Base-by-base conservation (phyloP, 1,140 invertebrate species). In the Scaptomyza hsui region DNA sequence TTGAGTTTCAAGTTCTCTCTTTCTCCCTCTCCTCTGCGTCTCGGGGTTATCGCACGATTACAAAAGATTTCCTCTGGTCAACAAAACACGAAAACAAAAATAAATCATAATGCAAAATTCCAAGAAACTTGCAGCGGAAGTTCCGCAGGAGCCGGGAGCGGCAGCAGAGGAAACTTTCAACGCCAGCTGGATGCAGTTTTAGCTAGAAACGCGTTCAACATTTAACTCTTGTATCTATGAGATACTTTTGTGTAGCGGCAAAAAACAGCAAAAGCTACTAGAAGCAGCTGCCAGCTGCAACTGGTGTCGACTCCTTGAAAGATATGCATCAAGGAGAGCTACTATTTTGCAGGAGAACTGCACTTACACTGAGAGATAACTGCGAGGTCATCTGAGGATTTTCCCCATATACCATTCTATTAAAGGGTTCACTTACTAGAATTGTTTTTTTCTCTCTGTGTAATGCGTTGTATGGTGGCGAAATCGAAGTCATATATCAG, bases 41-140 rank as follows among this genome's bases (percentile, higher is more conserved):
- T 42, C 78, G 80, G 81, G 81, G 81, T 85, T 85, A 85, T 85
- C 82, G 81, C 41, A 81, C 81, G 81, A 85, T 85, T 85, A 85
- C 81, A 85, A 85, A 85, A 75, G 81, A 85, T 86, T 85, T 85
- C 77, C 81, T 82, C 61, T 86, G 80, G 80, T 85, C 80, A 85
- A 21, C 19, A 51, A 15, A 24, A 48, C 42, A 4, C 39, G 35
- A 53, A 56, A 24, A 45, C 6, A 35, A 15, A 51, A 19, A 19
- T 18, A 18, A 44, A 42, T 21, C 52, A 62, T 62, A 62, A 48
- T 62, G 48, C 59, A 70, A 62, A 70, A 48, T 53, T 24, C 59
- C 32, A 39, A 12, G 29, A 68, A 83, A 63, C 72, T 79, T 83
- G 80, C 80, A 85, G 73, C 77, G 82, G 82, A 85, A 75, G 79